Base-by-base conservation (phyloP, 2,888 invertebrate genomes). In the Drosophila cyrtoloma region DNA sequence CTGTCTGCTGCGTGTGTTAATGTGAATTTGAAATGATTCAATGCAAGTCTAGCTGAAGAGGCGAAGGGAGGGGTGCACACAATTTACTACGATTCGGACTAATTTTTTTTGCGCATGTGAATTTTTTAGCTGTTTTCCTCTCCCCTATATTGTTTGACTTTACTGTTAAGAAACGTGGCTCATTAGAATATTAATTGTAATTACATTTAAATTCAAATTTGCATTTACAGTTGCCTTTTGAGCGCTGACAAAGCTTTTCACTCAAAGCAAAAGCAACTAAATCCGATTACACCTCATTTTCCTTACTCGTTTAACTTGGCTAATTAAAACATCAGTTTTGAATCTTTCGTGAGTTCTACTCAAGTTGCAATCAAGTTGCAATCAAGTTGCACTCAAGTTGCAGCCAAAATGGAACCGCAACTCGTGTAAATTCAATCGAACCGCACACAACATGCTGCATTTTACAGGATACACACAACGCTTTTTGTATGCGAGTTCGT, bases 1-100 rank as follows among this genome's bases (percentile, higher is more conserved):
- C 42, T 59, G 28, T 30, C 56, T 56, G 62, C 64, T 75, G 72
- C 68, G 75, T 76, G 86, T 77, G 79, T 87, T 87, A 89, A 85
- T 87, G 81, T 83, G 81, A 88, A 83, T 88, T 83, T 86, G 73
- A 82, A 90, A 90, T 88, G 84, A 87, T 90, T 90, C 90, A 90
- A 88, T 83, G 68, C 79, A 74, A 72, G 61, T 86, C 77, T 57
- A 61, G 56, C 61, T 59, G 3, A 16, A 30, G 12, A 33, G 26
- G 62, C 52, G 9, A 14, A 9, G 14, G 47, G 37, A 61, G 66
- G 64, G 79, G 75, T 81, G 32, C 32, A 50, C 71, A 56, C 51
- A 70, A 84, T 86, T 88, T 88, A 82, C 70, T 50, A 61, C 53
- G 37, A 55, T 33, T 44, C 51, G 51, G 44, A 32, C 10, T 39